Evolutionary conservation across 1,140 invertebrate genomes (phyloP), one percentile per base, ranked within the genome.

Genomic region (Varroa destructor): DNA sequence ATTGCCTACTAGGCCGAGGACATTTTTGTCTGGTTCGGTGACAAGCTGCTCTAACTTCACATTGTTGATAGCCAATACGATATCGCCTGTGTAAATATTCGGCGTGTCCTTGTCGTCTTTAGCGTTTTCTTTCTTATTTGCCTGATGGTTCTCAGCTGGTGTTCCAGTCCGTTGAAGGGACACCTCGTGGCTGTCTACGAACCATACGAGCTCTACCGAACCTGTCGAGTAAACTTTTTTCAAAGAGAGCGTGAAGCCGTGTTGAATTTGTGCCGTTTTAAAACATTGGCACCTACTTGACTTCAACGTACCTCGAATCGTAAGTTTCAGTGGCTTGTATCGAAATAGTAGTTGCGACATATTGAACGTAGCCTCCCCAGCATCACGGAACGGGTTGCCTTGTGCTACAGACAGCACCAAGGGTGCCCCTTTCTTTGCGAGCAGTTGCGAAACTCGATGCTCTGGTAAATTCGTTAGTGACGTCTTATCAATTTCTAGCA

Each of bases 321-420:
- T 37, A 40, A 37, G 36, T 5, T 2, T 14, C 2, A 14, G 12
- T 12, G n/a, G 14, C 36, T n/a, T 14, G 14, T 12, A 67, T 12
- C 61, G 61, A 14, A 36, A 14, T 40, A 14, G 61, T 40, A 67
- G 37, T 40, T 67, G 46, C 40, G 40, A 40, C 61, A 67, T 40
- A 46, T 37, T 67, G n/a, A 67, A 40, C 40, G 61, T 67, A 2
- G 12, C 61, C 37, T 67, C 61, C 12, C 36, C 61, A 46, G 46
- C 10, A 3, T 67, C 61, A 12, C 61, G 10, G 61, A 67, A 67
- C 12, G 61, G 61, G 61, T 67, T 67, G 10, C 61, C 46, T 37
- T 14, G 61, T 8, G 61, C 61, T 37, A 67, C 61, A 1, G 61
- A 43, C 3, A 40, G 40, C 2, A 67, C 61, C 40, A 67, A 37